Evolutionary conservation across 2,888 invertebrate genomes (phyloP), one percentile per base, ranked within the genome.

Genomic region (Kryphioiulus occultus): DNA sequence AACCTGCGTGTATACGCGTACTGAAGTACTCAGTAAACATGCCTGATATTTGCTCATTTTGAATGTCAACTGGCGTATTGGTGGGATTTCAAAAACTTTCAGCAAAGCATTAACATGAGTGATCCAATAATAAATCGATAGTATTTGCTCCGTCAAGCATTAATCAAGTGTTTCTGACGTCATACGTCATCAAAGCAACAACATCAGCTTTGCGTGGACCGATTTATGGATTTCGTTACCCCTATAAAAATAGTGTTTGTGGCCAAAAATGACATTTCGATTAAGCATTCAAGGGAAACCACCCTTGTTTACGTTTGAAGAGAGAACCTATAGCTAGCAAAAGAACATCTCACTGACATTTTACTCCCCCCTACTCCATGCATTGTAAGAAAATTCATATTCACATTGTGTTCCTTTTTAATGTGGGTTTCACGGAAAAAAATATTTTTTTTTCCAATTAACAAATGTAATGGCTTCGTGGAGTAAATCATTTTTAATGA

Each of bases 281-380:
- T 19, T n/a, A 5, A 19, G 22, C 78, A 30, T 78, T 78, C 7
- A 15, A 15, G 78, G 59, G 78, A 30, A 68, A 30, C 30, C 78
- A 30, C 30, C 78, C 78, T 78, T 78, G 78, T 78, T 78, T 78
- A 78, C 78, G 78, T 78, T 78, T 78, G 30, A 15, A 78, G 78
- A 78, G 78, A 12, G 30, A 78, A 78, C 78, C 10, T 35, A 35
- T 35, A 35, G 7, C 35, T 35, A 7, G 35, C 7, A 35, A 35
- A 35, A 35, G 2, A 35, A 35, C 35, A 35, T 35, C 7, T 7
- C 35, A 35, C 35, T 35, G 35, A 35, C 7, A 35, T 10, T 68
- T 10, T 68, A 44, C 17, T 44, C 44, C 44, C 44, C 44, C 44
- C 44, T 44, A 1, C 44, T 44, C 17, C 44, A 44, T 9, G 10